Evolutionary conservation across 2,797 vertebrate genomes (phyloP), one percentile per base, ranked within the genome.

Genomic region (Sternotherus odoratus): DNA sequence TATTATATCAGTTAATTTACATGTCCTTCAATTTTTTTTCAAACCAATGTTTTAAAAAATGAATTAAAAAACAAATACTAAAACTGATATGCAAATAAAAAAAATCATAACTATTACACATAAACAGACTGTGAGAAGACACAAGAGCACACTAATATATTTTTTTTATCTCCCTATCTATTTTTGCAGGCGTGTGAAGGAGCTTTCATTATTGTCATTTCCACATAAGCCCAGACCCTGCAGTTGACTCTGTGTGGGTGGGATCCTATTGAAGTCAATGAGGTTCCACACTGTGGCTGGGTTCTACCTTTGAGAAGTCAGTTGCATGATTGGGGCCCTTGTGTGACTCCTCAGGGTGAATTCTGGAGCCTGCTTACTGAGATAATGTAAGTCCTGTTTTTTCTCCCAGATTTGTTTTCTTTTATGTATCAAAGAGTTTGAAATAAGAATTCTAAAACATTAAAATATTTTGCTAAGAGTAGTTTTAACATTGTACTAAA

Each of bases 161-260:
- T 24, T 85, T 63, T 92, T 91, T 26, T 69, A 92, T 93, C 90
- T 92, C 23, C 23, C 24, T 95, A 87, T 16, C 26, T 94, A 89
- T 97, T 95, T 97, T 97, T 93, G 83, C 96, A 97, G 96, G 95
- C 97, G 92, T 96, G 93, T 95, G 93, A 83, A 97, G 79, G 94
- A 96, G 91, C 83, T 96, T 93, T 96, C 26, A 1, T 93, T 93
- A 94, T 89, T 96, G 77, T 91, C 93, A 88, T 95, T 96, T 92
- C 95, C 94, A 97, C 94, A 89, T 92, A 90, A 91, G 88, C 57
- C 43, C 43, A 74, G 95, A 94, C 91, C 93, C 88, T 96, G 94
- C 96, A 95, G 94, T 43, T 95, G 95, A 95, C 96, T 95, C 87
- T 93, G 93, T 94, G 94, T 97, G 94, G 92, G 95, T 97, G 90